phyloP scores from a whole-genome alignment of 2,113 vertebrate genomes.

The Aplodontia rufa region DNA sequence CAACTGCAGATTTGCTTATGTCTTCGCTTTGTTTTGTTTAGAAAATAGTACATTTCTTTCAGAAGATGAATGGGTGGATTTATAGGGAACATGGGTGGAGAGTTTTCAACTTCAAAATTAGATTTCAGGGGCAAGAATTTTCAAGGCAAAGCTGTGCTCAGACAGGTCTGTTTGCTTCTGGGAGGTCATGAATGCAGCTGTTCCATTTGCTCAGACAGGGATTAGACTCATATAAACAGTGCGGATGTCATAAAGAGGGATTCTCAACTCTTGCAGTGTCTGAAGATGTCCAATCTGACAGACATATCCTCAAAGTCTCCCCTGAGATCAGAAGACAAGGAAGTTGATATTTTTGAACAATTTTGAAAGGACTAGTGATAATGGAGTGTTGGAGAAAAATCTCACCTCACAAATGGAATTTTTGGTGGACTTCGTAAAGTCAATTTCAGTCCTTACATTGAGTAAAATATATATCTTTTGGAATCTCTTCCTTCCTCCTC shows the following conservation, averaged over 20 bases:
- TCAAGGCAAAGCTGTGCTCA: neutral
- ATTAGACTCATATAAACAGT: slow-evolving; percentile 21
- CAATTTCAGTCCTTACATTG: neutral
- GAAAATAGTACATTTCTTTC: neutral
- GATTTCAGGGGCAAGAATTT: slow-evolving; percentile 13
- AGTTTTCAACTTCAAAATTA: slow-evolving; percentile 10
- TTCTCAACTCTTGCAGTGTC: neutral
- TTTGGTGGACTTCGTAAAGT: neutral
- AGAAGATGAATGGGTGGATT: neutral
- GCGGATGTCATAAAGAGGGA: neutral
- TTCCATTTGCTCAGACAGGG: neutral
- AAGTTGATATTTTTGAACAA: neutral
- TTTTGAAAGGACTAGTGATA: neutral
- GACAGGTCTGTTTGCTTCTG: neutral
- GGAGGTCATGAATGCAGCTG: neutral
- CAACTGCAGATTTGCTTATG: neutral
- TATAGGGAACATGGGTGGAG: neutral
- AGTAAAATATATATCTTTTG: neutral
- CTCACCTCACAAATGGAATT: neutral
- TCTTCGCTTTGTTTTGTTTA: neutral
- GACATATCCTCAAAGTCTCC: neutral
- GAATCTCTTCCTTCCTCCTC: neutral
- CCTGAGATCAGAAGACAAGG: neutral
- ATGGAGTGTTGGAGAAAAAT: neutral
- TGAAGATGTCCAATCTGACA: neutral